These are phyloP conservation scores for Sipha flava DNA, from an alignment of 1,140 invertebrate species.

Conservation along the genomic window DNA sequence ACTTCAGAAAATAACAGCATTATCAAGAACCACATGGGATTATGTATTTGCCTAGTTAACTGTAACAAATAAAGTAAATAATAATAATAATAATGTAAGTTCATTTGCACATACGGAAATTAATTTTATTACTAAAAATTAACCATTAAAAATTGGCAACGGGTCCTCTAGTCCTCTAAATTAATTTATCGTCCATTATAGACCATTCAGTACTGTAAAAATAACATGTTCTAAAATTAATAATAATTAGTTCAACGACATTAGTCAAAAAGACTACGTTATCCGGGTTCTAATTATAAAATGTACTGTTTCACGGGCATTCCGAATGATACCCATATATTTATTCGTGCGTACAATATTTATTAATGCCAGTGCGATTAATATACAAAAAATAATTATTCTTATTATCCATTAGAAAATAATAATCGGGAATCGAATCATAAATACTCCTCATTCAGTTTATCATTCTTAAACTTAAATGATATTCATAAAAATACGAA, in stretches of 20 bases:
- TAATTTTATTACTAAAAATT: background rate
- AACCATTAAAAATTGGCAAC: constrained; percentile 22
- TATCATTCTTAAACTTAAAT: too few species aligned
- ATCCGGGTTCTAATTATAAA: background rate
- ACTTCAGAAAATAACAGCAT: too few species aligned
- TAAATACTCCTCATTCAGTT: too few species aligned
- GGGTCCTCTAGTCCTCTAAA: background rate
- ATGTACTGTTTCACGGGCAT: background rate
- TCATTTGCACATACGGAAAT: background rate
- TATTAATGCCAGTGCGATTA: background rate
- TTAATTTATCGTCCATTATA: background rate
- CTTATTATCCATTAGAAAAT: too few species aligned
- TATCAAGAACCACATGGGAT: too few species aligned
- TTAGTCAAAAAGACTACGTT: background rate
- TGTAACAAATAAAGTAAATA: background rate
- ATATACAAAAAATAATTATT: too few species aligned
- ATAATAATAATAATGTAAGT: background rate
- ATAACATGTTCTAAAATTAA: constrained; percentile 14
- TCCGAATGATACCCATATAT: too few species aligned
- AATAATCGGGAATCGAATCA: too few species aligned
- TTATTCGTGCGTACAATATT: too few species aligned
- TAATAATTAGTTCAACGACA: constrained; percentile 30
- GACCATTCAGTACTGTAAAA: constrained; percentile 8
- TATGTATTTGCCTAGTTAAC: too few species aligned
- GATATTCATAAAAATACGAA: too few species aligned